A percentile compares a stretch with the other conserved stretches of the same genome.
These are phyloP conservation scores for Platichthys stellatus DNA, from an alignment of 2,113 vertebrate species.

Conservation along the genomic window DNA sequence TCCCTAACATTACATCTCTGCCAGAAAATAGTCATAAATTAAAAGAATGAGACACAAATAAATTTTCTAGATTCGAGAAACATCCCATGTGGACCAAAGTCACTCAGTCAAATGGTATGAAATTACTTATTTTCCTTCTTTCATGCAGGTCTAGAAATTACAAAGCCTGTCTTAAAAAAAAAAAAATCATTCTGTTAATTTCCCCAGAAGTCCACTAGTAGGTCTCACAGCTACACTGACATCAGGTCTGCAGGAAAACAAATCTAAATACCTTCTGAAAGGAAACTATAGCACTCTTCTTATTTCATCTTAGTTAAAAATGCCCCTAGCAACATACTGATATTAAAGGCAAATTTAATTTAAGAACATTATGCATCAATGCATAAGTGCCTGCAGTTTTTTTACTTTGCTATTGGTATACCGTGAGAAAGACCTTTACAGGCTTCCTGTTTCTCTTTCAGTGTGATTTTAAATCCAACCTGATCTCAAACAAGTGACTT, in stretches of 20 bases:
- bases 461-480: too few species aligned
- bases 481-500: slow-evolving; percentile 15
- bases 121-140: neutral
- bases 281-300: slow-evolving; percentile 21
- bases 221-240: too few species aligned
- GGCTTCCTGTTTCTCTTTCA: slow-evolving; percentile 29
- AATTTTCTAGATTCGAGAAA: neutral
- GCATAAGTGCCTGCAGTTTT: neutral
- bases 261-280: neutral
- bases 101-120: neutral
- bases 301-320: neutral
- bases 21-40: too few species aligned
- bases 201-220: too few species aligned
- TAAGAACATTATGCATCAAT: neutral
- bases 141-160: neutral
- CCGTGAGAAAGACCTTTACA: slow-evolving; percentile 7
- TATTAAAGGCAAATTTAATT: slow-evolving; percentile 16
- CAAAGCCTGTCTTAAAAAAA: neutral
- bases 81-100: neutral
- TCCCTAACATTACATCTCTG: too few species aligned
- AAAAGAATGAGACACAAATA: neutral
- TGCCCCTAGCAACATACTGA: neutral
- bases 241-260: too few species aligned
- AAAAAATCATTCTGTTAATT: slow-evolving; percentile 3
- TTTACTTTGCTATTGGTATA: neutral